Evolutionary conservation across 2,113 vertebrate species (phyloP).

Genomic region (Cardinalis cardinalis): DNA sequence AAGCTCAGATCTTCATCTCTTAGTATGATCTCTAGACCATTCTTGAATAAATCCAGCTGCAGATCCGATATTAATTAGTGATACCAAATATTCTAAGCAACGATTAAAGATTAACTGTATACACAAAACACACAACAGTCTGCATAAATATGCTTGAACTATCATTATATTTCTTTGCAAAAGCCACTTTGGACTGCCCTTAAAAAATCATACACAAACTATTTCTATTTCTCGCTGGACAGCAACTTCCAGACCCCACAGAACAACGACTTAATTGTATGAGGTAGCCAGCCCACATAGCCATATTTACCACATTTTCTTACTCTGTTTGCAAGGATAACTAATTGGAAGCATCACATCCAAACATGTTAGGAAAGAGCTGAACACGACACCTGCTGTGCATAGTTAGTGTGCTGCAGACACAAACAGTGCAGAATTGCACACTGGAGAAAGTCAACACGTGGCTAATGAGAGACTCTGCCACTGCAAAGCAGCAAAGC

Average conservation of each 20-base stretch:
- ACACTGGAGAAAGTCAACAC: background rate
- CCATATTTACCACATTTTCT: background rate
- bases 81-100: background rate
- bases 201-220: background rate
- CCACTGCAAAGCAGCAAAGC: background rate
- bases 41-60: background rate
- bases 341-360: constrained; percentile 42
- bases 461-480: background rate
- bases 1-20: background rate
- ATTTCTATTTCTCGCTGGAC: background rate
- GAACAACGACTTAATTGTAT: background rate
- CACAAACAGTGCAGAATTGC: background rate
- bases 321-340: background rate
- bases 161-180: background rate
- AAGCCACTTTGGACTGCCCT: background rate
- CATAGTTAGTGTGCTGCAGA: background rate
- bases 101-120: background rate
- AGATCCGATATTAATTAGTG: background rate
- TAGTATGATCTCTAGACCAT: background rate
- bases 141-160: background rate
- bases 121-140: background rate
- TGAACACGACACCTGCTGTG: background rate
- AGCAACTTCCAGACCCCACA: background rate
- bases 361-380: background rate
- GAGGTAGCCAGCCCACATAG: background rate